phyloP scores from a whole-genome alignment of 2,888 invertebrate species.

The Notodonta dromedarius region DNA sequence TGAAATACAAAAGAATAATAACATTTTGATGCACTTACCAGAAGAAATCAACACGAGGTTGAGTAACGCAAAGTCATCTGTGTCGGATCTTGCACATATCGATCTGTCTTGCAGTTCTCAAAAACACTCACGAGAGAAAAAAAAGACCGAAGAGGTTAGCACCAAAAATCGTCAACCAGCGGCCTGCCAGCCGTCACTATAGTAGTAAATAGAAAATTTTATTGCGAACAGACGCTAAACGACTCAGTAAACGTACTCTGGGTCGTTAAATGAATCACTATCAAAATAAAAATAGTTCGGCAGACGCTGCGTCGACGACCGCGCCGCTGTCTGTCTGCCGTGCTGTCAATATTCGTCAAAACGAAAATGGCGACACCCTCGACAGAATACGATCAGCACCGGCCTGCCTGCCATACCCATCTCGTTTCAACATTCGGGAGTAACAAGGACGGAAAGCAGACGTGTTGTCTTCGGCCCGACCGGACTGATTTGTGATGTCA shows the following conservation, averaged over 20 bases:
- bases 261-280: conserved; percentile 76
- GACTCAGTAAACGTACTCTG: conserved; percentile 58
- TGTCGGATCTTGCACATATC: conserved; percentile 83
- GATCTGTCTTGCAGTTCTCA: conserved; percentile 83
- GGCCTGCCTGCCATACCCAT: conserved; percentile 60
- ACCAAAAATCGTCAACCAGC: conserved; percentile 67
- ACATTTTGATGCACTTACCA: conserved; percentile 63
- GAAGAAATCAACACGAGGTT: conserved; percentile 62
- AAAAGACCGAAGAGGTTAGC: conserved; percentile 78
- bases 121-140: conserved; percentile 74
- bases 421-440: conserved; percentile 46
- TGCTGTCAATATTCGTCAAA: conserved; percentile 90
- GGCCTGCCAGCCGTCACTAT: conserved; percentile 67
- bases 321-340: conserved; percentile 83
- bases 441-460: conserved; percentile 60
- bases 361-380: conserved; percentile 89
- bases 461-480: conserved; percentile 77
- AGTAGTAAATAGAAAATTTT: conserved; percentile 61
- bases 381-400: conserved; percentile 81
- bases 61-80: conserved; percentile 78
- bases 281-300: conserved; percentile 82
- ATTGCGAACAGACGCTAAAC: conserved; percentile 57
- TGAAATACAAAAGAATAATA: conserved; percentile 29
- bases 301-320: conserved; percentile 81
- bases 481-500: conserved; percentile 84